Conservation (phyloP, 2,888 invertebrate genomes). For the Dolichopus griseipennis region DNA sequence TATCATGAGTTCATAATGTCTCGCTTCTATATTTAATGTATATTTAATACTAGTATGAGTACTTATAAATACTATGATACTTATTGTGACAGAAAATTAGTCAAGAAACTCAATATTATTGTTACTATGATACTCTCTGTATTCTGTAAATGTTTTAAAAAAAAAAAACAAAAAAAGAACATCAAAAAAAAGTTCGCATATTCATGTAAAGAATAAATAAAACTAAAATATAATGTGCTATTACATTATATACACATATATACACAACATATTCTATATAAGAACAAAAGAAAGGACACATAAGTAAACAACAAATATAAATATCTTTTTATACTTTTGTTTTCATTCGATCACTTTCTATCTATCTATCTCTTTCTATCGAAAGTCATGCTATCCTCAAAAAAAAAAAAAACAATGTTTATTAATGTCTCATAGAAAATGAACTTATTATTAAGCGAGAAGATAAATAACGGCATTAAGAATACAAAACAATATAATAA, state of each 20-base stretch:
- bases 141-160: too few species aligned
- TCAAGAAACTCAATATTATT: neutral
- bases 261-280: neutral
- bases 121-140: neutral
- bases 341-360: neutral
- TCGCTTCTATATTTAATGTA: neutral
- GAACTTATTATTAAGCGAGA: slow-evolving; percentile 6
- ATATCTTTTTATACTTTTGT: neutral
- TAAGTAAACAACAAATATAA: slow-evolving; percentile 3
- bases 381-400: neutral
- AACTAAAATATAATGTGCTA: too few species aligned
- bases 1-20: neutral
- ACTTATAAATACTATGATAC: slow-evolving; percentile 3
- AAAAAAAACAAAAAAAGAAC: neutral
- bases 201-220: slow-evolving; percentile 1
- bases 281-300: neutral
- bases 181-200: neutral
- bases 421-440: slow-evolving; percentile 1
- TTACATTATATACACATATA: neutral
- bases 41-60: neutral
- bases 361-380: too few species aligned
- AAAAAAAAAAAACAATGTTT: neutral
- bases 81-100: neutral
- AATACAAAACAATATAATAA: neutral
- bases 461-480: slow-evolving; percentile 1